These are phyloP conservation scores for Agrilus cyanescens DNA, from an alignment of 2,888 invertebrate genomes.

Conservation along the genomic window DNA sequence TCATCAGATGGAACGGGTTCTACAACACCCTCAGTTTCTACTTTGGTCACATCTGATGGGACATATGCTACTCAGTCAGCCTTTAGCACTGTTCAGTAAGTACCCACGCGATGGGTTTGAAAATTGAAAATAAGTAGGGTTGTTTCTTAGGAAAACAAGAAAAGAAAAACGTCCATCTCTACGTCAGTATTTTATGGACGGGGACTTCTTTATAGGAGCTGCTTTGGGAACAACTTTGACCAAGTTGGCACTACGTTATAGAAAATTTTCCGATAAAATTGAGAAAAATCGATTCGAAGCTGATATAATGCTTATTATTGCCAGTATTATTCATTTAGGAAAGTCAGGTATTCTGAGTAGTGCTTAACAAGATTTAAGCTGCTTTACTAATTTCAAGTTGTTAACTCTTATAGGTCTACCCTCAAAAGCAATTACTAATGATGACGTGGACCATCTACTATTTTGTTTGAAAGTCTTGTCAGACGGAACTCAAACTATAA, in stretches of 20 bases:
- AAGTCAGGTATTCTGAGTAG: slow-evolving; percentile 46
- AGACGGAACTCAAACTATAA: slow-evolving; percentile 53
- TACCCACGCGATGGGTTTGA: slow-evolving; percentile 15
- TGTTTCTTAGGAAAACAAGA: slow-evolving; percentile 37
- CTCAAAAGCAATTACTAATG: slow-evolving; percentile 80
- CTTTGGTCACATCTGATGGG: slow-evolving; percentile 94
- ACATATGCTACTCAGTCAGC: slow-evolving; percentile 98
- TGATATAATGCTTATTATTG: slow-evolving; percentile 79
- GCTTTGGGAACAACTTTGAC: slow-evolving; percentile 82
- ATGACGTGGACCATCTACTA: slow-evolving; percentile 83
- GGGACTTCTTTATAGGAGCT: slow-evolving; percentile 93
- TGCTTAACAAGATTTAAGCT: not conserved
- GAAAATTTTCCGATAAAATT: slow-evolving; percentile 35
- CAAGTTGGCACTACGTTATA: slow-evolving; percentile 73
- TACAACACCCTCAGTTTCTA: slow-evolving; percentile 35
- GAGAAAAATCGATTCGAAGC: slow-evolving; percentile 53
- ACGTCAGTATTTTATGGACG: slow-evolving; percentile 79
- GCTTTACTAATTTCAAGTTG: slow-evolving; percentile 2
- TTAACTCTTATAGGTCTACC: slow-evolving; percentile 38
- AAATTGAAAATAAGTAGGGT: slow-evolving; percentile 1
- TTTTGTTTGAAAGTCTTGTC: slow-evolving; percentile 66
- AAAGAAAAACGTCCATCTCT: slow-evolving; percentile 68
- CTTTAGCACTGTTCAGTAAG: slow-evolving; percentile 71
- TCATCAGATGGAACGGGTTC: slow-evolving; percentile 38
- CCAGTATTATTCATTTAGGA: slow-evolving; percentile 76